Base-by-base conservation (phyloP, 2,888 invertebrate species). In the Ypsolopha sequella region DNA sequence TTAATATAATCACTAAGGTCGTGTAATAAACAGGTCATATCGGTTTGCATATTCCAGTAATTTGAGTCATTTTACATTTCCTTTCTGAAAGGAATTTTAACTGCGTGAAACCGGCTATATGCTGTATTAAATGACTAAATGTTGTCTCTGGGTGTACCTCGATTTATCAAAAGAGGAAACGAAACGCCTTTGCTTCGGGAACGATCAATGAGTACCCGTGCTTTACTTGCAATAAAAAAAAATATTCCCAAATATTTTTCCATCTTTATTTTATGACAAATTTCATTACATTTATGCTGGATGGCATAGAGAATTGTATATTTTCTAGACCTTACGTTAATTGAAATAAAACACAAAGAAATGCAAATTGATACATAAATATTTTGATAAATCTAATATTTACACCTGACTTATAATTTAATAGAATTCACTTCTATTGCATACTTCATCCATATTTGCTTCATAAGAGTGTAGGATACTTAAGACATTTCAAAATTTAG, bases 241-340 rank as follows among this genome's bases (percentile, higher is more conserved):
- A 9, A 13, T 10, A 13, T 13, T 48, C 7, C 24, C 10, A 47
- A 33, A 24, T 7, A 38, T 9, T 46, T 46, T 45, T 35, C 11
- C 9, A 34, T 35, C 6, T 77, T 76, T 73, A 75, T 74, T 70
- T 63, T 60, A 63, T 70, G 66, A 70, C 67, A 66, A 68, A 57
- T 36, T 45, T 48, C 24, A 48, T 48, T 48, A 48, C 38, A 58
- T 57, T 65, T 55, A 59, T 55, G 56, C 53, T 63, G 66, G 64
- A 65, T 64, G 64, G 64, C 66, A 65, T 64, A 61, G 56, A 60
- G 56, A 60, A 24, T 54, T 58, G 58, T 57, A 38, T 50, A 53
- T 50, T 50, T 48, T 45, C 34, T 45, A 45, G n/a, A 38, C 9
- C 33, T 33, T 33, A n/a, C 9, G 2, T 10, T 34, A 45, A 6